A percentile compares a stretch with the other conserved stretches of the same genome.
Conservation (phyloP, 2,888 invertebrate genomes). For the Athrips mouffetella region DNA sequence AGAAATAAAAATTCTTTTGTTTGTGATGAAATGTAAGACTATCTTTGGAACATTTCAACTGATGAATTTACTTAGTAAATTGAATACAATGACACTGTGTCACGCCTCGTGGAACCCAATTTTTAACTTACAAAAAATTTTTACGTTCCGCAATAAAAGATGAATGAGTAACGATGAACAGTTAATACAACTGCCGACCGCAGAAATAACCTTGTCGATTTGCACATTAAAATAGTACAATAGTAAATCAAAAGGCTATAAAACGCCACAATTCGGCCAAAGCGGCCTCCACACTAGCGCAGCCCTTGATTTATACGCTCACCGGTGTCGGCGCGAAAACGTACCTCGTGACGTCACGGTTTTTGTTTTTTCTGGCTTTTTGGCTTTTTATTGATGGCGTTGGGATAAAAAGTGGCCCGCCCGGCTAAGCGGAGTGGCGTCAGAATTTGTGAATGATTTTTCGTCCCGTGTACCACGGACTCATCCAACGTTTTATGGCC, state of each 20-base stretch:
- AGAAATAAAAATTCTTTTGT: no score
- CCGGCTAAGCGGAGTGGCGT: conserved; percentile 60
- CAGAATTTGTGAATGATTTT: conserved; percentile 76
- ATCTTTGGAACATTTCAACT: no score
- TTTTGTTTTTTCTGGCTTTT: conserved; percentile 55
- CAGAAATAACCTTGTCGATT: conserved; percentile 12
- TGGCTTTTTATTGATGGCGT: conserved; percentile 71
- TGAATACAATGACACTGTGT: conserved; percentile 29
- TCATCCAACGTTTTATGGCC: conserved; percentile 70
- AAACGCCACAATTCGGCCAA: conserved; percentile 59
- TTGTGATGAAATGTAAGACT: no score
- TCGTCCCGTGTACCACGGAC: conserved; percentile 51
- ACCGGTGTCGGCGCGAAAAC: conserved; percentile 69
- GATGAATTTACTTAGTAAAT: conserved; percentile 21
- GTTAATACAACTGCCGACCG: conserved; percentile 2
- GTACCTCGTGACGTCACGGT: conserved; percentile 72
- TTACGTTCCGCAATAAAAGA: conserved; percentile 5
- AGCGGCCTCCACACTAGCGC: conserved; percentile 67
- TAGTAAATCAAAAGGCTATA: conserved; percentile 67
- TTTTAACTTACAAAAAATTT: conserved; percentile 6
- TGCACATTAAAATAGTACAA: conserved; percentile 48
- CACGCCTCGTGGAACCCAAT: conserved; percentile 12
- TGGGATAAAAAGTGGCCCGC: conserved; percentile 67
- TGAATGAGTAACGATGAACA: conserved; percentile 2
- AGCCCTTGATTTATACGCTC: conserved; percentile 68